These are phyloP conservation scores for Dicycla oo DNA, from an alignment of 2,888 invertebrate genomes.

Conservation along the genomic window DNA sequence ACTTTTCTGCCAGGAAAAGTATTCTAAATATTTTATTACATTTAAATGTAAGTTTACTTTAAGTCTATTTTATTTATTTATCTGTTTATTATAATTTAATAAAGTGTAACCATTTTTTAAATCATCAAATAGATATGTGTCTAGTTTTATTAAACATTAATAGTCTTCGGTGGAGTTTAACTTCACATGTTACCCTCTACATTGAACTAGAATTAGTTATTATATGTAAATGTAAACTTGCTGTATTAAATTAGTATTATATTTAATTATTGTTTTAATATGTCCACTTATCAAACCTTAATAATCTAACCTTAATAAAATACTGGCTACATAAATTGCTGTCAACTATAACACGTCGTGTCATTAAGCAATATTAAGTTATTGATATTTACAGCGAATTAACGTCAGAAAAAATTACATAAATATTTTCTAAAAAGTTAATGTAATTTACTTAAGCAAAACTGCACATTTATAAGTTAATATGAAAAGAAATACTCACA, in stretches of 20 bases:
- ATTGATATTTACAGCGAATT: conserved; percentile 20
- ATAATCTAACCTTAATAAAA: not conserved
- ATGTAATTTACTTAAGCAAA: conserved; percentile 71
- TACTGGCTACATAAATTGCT: conserved; percentile 34
- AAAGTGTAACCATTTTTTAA: conserved; percentile 66
- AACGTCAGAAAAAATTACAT: conserved; percentile 26
- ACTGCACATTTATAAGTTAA: conserved; percentile 62
- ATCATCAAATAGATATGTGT: conserved; percentile 63
- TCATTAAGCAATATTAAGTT: conserved; percentile 31
- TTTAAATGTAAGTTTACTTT: conserved; percentile 28
- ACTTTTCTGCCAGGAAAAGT: conserved; percentile 8
- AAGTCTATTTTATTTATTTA: conserved; percentile 53
- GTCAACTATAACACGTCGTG: conserved; percentile 28
- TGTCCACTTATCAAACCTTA: not conserved
- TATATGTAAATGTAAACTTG: conserved; percentile 85
- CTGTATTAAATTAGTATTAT: conserved; percentile 88
- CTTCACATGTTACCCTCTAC: conserved; percentile 79
- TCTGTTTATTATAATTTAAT: conserved; percentile 69
- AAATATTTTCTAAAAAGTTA: conserved; percentile 63
- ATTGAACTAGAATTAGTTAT: conserved; percentile 74
- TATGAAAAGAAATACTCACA: conserved; percentile 77
- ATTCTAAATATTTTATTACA: conserved; percentile 1
- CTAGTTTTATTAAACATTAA: conserved; percentile 71
- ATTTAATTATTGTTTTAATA: conserved; percentile 61
- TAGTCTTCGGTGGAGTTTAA: conserved; percentile 81